phyloP scores from a whole-genome alignment of 2,888 invertebrate genomes.

The Leptogaster cylindrica region DNA sequence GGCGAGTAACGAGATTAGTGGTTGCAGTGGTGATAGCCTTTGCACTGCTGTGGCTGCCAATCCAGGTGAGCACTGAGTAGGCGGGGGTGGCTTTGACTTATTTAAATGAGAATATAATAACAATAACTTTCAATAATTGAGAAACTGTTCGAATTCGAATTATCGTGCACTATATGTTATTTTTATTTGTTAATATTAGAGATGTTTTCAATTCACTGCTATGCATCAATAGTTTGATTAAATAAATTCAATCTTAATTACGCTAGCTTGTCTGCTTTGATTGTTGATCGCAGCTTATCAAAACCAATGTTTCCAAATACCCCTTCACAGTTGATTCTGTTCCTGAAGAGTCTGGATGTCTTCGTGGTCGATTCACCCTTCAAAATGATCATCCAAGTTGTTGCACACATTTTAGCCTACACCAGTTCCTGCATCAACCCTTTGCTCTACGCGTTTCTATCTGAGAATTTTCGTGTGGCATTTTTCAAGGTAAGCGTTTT shows the following conservation, averaged over 20 bases:
- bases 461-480: constrained; percentile 91
- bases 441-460: constrained; percentile 90
- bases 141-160: no score
- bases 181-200: no score
- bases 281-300: no score
- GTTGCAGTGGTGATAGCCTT: constrained; percentile 90
- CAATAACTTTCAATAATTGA: no score
- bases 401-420: constrained; percentile 83
- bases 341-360: constrained; percentile 7
- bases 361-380: constrained; percentile 54
- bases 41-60: constrained; percentile 93
- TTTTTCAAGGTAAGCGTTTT: constrained; percentile 74
- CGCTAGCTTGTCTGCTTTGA: no score
- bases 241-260: no score
- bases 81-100: no score
- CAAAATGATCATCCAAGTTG: constrained; percentile 75
- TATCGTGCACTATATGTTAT: no score
- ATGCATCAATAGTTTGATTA: no score
- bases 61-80: constrained; percentile 83
- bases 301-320: constrained; percentile 35
- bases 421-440: constrained; percentile 95
- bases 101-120: no score
- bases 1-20: constrained; percentile 88
- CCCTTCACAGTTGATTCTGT: constrained; percentile 53
- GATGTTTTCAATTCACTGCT: no score